Evolutionary conservation across 2,797 vertebrate species (phyloP).

Genomic region (Morus bassanus): DNA sequence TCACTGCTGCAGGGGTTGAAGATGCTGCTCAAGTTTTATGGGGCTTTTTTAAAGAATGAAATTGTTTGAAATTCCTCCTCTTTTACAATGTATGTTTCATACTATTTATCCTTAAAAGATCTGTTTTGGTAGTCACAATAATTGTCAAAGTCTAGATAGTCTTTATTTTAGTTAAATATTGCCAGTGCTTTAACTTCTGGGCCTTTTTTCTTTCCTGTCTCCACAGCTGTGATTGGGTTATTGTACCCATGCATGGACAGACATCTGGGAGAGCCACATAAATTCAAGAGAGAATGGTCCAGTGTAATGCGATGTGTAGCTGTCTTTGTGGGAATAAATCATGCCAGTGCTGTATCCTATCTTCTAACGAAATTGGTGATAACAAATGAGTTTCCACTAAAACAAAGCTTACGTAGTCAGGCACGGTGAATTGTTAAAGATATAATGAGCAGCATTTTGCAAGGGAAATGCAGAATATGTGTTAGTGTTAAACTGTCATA

Average conservation of each 20-base stretch:
- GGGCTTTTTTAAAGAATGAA: neutral
- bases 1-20: neutral
- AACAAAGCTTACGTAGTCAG: neutral
- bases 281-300: conserved; percentile 96
- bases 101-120: neutral
- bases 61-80: neutral
- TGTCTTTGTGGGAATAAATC: conserved; percentile 97
- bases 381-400: conserved; percentile 14
- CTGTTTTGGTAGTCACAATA: neutral
- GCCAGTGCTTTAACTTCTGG: conserved; percentile 37
- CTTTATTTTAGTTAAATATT: neutral
- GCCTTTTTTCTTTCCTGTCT: conserved; percentile 32
- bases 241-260: conserved; percentile 96
- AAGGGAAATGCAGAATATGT: neutral
- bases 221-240: conserved; percentile 88
- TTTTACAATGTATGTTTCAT: neutral
- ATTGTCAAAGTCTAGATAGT: neutral
- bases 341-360: conserved; percentile 95
- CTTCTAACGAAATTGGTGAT: neutral
- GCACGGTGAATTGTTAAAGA: neutral
- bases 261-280: conserved; percentile 91
- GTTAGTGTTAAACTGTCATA: neutral
- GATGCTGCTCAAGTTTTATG: neutral
- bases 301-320: conserved; percentile 97
- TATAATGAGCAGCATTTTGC: neutral